These are phyloP conservation scores for Agrochola lychnidis DNA, from an alignment of 2,888 invertebrate genomes.

Conservation along the genomic window DNA sequence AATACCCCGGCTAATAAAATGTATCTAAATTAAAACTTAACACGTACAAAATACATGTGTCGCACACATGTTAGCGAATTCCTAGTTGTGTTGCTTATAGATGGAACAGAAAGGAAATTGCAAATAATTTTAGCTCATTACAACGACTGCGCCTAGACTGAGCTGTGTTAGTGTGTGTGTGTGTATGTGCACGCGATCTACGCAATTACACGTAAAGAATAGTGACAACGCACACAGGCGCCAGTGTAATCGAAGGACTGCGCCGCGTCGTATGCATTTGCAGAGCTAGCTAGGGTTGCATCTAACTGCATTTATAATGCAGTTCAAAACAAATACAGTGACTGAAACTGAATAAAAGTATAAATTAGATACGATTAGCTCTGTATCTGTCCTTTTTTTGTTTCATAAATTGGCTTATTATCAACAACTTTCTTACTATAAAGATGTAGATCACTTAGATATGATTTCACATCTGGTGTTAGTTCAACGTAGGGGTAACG, in stretches of 20 bases:
- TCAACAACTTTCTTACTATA: neutral
- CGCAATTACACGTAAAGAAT: slow-evolving; percentile 71
- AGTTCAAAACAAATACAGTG: neutral
- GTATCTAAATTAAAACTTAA: slow-evolving; percentile 56
- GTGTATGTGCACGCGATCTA: slow-evolving; percentile 69
- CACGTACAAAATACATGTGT: slow-evolving; percentile 49
- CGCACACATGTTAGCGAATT: slow-evolving; percentile 60
- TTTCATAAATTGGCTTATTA: neutral
- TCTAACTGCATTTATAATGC: slow-evolving; percentile 6
- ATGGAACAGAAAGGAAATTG: slow-evolving; percentile 78
- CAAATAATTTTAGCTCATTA: slow-evolving; percentile 80
- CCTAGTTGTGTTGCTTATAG: slow-evolving; percentile 54
- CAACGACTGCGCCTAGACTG: slow-evolving; percentile 72
- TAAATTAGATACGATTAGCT: neutral
- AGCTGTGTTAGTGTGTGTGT: slow-evolving; percentile 60
- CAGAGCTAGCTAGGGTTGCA: slow-evolving; percentile 63
- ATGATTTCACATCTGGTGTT: neutral
- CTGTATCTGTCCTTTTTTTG: neutral
- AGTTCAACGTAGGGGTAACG: no score
- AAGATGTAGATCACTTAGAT: neutral
- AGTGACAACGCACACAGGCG: slow-evolving; percentile 75
- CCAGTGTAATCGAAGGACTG: slow-evolving; percentile 77
- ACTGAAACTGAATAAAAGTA: neutral
- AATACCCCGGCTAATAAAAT: slow-evolving; percentile 19
- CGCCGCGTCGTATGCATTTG: slow-evolving; percentile 70